Evolutionary conservation across 2,113 vertebrate species (phyloP).

Genomic region (Todiramphus chloris): DNA sequence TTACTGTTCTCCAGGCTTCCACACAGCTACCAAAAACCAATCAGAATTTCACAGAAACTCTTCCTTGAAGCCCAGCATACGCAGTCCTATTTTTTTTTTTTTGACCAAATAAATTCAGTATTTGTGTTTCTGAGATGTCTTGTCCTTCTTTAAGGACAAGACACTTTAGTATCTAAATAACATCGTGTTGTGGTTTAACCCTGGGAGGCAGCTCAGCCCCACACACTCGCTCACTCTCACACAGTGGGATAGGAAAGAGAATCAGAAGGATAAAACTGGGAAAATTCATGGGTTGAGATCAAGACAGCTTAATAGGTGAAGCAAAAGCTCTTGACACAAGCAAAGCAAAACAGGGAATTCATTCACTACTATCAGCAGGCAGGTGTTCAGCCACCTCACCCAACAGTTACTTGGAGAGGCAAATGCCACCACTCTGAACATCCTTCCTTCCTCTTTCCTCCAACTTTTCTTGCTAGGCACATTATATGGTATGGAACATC

Average conservation of each 20-base stretch:
- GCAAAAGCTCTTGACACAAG: fast-evolving
- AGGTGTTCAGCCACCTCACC: fast-evolving
- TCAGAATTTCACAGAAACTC: not conserved
- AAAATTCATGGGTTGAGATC: fast-evolving
- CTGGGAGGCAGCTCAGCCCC: not conserved
- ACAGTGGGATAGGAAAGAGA: not conserved
- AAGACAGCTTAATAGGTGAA: not conserved
- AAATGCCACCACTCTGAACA: fast-evolving
- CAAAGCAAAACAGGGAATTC: not conserved
- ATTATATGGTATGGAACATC: not conserved
- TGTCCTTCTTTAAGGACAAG: not conserved
- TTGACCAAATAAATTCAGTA: not conserved
- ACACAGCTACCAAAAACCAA: not conserved
- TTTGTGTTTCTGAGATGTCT: not conserved
- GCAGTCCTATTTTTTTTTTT: not conserved
- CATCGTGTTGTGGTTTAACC: not conserved
- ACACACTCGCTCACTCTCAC: not conserved
- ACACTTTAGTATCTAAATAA: not conserved
- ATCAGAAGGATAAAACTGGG: not conserved
- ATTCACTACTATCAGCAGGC: not conserved
- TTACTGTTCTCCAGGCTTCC: not conserved
- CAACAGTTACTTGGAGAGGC: not conserved
- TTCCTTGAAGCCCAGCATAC: not conserved
- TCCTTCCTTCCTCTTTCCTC: not conserved
- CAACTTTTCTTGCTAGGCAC: not conserved